Evolutionary conservation across 2,888 invertebrate species (phyloP), one percentile per base, ranked within the genome.

Genomic region (Temnothorax rugatulus): DNA sequence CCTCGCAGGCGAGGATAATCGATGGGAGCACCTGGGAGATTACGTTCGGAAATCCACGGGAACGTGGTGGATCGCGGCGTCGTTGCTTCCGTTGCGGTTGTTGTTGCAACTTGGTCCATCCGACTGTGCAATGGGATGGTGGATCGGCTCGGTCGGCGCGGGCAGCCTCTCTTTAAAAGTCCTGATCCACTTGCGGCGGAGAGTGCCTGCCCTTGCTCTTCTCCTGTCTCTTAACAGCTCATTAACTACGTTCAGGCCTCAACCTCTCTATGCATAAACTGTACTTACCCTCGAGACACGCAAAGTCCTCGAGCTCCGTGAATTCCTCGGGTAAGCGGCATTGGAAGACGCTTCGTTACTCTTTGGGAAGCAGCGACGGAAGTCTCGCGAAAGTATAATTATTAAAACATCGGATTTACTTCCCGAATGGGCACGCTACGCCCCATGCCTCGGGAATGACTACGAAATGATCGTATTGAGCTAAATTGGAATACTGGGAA

Each of bases 171-270:
- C 41, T 82, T 75, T 75, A 79, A 77, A 79, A 86, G 34, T 9
- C 82, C 69, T 29, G 75, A 84, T 88, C 84, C 82, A 88, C 84
- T 83, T 84, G 86, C 86, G 54, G 76, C 82, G 61, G 38, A 66
- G 75, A 63, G 81, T 29, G 7, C 13, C 74, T 77, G 84, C 81
- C 38, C 81, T 69, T 52, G 74, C 82, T 66, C 50, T 59, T 73
- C 83, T 85, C 84, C 89, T 87, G 88, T 88, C 91, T 85, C 88
- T 91, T 91, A 92, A 91, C 92, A 91, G 91, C 89, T 90, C 91
- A 92, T 92, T 91, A 92, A 91, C 87, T 89, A 89, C 89, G 88
- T 89, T 71, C 88, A 87, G 34, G 89, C 86, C 87, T 85, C 83
- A 76, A 15, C 84, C 90, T 71, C 82, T 61, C 84, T 86, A 85